A percentile compares a stretch with the other conserved stretches of the same genome.
These are phyloP conservation scores for Nemapogon koenigi DNA, from an alignment of 2,888 invertebrate genomes.

Conservation along the genomic window DNA sequence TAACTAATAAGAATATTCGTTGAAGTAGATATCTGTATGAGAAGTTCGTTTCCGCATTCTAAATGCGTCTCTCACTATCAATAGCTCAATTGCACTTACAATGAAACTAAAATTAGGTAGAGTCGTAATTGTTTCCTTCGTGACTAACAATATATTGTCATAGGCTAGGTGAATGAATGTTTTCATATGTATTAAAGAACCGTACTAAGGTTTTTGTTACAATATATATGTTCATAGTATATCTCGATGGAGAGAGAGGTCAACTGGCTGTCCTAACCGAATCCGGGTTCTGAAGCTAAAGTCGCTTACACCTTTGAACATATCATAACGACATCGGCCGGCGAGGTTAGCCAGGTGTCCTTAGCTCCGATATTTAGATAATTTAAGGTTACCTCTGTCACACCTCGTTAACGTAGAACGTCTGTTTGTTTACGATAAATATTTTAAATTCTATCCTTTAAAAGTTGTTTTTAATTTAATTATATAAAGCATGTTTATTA, in stretches of 20 bases:
- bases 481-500: conserved; percentile 63
- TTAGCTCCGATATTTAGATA: too few relatives aligned
- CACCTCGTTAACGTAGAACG: conserved; percentile 11
- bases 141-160: conserved; percentile 63
- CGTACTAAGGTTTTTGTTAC: too few relatives aligned
- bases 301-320: too few relatives aligned
- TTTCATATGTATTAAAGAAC: conserved; percentile 1
- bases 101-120: conserved; percentile 50
- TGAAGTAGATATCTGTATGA: conserved; percentile 51
- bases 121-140: conserved; percentile 63
- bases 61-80: conserved; percentile 47
- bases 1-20: conserved; percentile 23
- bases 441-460: conserved; percentile 41
- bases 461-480: conserved; percentile 49
- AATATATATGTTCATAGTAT: too few relatives aligned
- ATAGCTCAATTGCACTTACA: conserved; percentile 57
- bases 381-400: too few relatives aligned
- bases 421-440: conserved; percentile 39
- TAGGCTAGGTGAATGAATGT: conserved; percentile 57
- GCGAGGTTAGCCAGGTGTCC: too few relatives aligned
- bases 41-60: conserved; percentile 44
- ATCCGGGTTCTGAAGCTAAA: too few relatives aligned
- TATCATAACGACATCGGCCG: too few relatives aligned
- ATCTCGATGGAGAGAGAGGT: too few relatives aligned
- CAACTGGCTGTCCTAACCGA: too few relatives aligned